phyloP scores from a whole-genome alignment of 2,888 invertebrate genomes.

The Leucoma salicis region DNA sequence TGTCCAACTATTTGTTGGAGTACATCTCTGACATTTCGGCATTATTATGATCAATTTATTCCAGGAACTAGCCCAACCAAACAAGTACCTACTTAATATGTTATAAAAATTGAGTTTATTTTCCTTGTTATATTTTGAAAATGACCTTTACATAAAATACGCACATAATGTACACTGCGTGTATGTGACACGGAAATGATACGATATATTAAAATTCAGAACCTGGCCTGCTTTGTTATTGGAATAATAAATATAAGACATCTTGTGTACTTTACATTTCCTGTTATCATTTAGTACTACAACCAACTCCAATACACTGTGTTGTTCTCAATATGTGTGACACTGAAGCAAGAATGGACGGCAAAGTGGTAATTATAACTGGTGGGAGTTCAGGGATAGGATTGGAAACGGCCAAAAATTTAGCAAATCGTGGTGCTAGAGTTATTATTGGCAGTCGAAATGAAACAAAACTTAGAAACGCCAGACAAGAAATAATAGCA shows the following conservation, averaged over 20 bases:
- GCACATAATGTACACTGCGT: too few species aligned
- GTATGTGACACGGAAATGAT: conserved; percentile 18
- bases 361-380: conserved; percentile 65
- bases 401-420: conserved; percentile 65
- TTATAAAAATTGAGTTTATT: too few species aligned
- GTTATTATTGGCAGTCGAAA: conserved; percentile 79
- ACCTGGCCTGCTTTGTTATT: conserved; percentile 37
- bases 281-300: conserved; percentile 24
- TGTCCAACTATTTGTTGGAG: too few species aligned
- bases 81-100: too few species aligned
- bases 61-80: too few species aligned
- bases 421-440: conserved; percentile 71
- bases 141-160: too few species aligned
- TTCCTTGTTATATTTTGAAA: too few species aligned
- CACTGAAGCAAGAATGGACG: conserved; percentile 48
- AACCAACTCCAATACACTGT: conserved; percentile 10
- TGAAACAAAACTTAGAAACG: conserved; percentile 61
- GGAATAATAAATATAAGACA: conserved; percentile 25
- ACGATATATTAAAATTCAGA: conserved; percentile 24
- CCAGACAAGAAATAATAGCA: conserved; percentile 51
- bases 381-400: conserved; percentile 71
- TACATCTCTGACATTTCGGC: too few species aligned
- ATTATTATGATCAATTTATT: too few species aligned
- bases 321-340: conserved; percentile 42
- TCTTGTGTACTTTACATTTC: conserved; percentile 28